Conservation (phyloP, 2,113 vertebrate genomes). For the Hydropotes inermis region DNA sequence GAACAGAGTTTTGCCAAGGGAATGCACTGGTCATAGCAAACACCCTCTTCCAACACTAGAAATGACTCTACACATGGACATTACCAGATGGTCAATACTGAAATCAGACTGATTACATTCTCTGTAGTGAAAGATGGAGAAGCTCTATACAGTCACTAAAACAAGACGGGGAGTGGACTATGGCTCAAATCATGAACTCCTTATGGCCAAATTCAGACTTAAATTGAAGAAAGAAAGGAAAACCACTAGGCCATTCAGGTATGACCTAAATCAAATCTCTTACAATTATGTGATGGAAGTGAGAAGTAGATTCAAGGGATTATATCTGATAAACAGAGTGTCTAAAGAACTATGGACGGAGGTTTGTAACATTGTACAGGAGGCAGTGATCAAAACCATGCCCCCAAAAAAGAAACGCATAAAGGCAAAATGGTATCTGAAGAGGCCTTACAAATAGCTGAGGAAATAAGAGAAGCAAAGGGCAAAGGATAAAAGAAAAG, state of each 20-base stretch:
- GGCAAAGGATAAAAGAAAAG: not conserved
- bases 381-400: not conserved
- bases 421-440: not conserved
- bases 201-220: not conserved
- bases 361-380: not conserved
- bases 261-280: not conserved
- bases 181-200: not conserved
- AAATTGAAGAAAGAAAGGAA: not conserved
- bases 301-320: not conserved
- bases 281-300: not conserved
- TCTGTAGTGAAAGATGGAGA: not conserved
- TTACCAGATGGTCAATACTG: not conserved
- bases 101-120: not conserved
- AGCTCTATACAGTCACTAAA: not conserved
- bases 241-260: not conserved
- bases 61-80: not conserved
- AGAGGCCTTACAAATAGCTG: not conserved
- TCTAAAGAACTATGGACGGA: not conserved
- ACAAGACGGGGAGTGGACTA: not conserved
- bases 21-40: not conserved
- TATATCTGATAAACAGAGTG: not conserved
- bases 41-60: not conserved
- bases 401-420: not conserved
- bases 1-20: not conserved
- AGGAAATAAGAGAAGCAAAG: not conserved